Evolutionary conservation across 2,888 invertebrate species (phyloP), one percentile per base, ranked within the genome.

Genomic region (Dasysyrphus albostriatus): DNA sequence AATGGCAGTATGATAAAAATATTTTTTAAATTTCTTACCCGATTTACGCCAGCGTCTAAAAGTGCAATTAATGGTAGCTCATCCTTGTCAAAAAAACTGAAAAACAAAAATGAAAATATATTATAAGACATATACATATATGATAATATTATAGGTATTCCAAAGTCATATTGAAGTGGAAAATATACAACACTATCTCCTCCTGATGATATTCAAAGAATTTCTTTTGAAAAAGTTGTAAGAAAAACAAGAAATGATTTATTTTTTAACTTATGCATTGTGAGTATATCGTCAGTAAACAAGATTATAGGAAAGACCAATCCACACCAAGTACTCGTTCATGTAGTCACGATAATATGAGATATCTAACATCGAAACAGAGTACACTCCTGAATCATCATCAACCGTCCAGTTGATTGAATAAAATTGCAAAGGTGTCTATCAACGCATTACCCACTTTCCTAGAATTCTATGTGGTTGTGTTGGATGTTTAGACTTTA

Each of bases 1-100:
- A 5, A 44, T 12, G 5, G 37, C 16, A 2, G 14, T 14, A 37
- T 24, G 2, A n/a, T 5, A 9, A 54, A 58, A n/a, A 9, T 19
- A 65, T 32, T 29, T 37, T 9, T 0, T 44, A 44, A 8, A 6
- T 29, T 32, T 0, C 95, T 95, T 94, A 98, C 98, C 95, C 97
- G 95, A 93, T 96, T 97, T 93, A 96, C 98, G 90, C 98, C 98
- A 90, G 96, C 95, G 91, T 97, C 96, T 90, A 98, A 93, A 90
- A 96, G 94, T 89, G 96, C 95, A 90, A 96, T 94, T 88, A 97
- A 94, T 51, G 95, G 95, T 88, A 96, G 95, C 91, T 98, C 98
- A 91, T 97, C 96, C 92, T 96, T 97, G 90, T 97, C 96, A 90
- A 96, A 96, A 89, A 95, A 95, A 93, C 98, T 98, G 94, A 61